Base-by-base conservation (phyloP, 2,888 invertebrate genomes). In the Ormyrus rosae region DNA sequence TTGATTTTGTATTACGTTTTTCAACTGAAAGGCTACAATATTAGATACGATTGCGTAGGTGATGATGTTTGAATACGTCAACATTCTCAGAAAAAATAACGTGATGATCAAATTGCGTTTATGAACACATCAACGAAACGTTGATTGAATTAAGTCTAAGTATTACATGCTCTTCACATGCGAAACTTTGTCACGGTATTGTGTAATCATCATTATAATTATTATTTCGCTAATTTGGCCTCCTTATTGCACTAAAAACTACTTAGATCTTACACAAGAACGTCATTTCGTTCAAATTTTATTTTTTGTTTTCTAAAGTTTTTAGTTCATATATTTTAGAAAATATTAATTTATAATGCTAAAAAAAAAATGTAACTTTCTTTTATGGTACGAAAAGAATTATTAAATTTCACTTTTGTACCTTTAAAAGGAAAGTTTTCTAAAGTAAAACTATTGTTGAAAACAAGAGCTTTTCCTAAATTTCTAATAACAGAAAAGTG, bases 221-320 rank as follows among this genome's bases (percentile, higher is more conserved):
- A 68, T 68, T 53, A 68, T 68, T 61, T 45, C 61, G 71, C 51
- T 34, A 61, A 71, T 61, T 61, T 53, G 61, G 61, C 53, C 71
- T 50, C 61, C 50, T 71, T 71, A 56, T 48, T 19, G 13, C 58
- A 46, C 48, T 58, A 8, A 58, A 48, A 48, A 58, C 48, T 48
- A 70, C 58, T 70, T 70, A 48, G 56, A 48, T 19, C 58, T 70
- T 58, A 48, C 70, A 55, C 68, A 68, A 68, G 68, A 55, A 10
- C 68, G 8, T 45, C 45, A 55, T 34, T 65, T 65, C 65, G 19
- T 13, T 51, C 51, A 7, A 45, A 45, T 65, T 19, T 19, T 8
- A 9, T 51, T 51, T 19, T 50, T 68, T n/a, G n/a, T 9, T 19
- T 65, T 51, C 19, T 19, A 19, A 19, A 19, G 19, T 19, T 19